A percentile compares a stretch with the other conserved stretches of the same genome.
These are phyloP conservation scores for Polyploca ridens DNA, from an alignment of 2,888 invertebrate species.

Conservation along the genomic window DNA sequence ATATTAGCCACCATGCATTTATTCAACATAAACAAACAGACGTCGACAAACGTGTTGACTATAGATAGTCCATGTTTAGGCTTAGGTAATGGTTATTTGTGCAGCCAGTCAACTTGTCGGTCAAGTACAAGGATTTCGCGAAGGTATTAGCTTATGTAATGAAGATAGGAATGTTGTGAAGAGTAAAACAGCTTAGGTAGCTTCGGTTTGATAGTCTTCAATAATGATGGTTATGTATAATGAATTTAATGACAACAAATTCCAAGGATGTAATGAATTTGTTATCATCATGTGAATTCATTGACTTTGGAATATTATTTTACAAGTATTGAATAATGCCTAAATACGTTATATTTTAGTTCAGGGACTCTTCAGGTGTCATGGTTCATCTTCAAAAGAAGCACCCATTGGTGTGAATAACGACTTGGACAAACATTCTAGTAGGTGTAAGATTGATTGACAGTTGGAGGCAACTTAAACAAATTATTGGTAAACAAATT, in stretches of 20 bases:
- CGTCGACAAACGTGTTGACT: conserved; percentile 1
- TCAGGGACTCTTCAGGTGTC: neutral
- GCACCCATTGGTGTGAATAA: neutral
- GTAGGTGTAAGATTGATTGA: neutral
- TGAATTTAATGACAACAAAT: too few relatives aligned
- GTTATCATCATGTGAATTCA: too few relatives aligned
- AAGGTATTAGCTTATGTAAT: too few relatives aligned
- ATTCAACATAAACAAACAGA: conserved; percentile 1
- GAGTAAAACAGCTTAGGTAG: too few relatives aligned
- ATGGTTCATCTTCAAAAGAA: neutral
- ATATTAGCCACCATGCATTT: neutral
- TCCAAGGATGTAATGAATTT: too few relatives aligned
- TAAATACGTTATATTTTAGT: neutral
- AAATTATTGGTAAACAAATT: neutral
- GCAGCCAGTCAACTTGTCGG: neutral
- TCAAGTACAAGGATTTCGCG: neutral
- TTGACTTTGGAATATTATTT: too few relatives aligned
- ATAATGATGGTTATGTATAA: too few relatives aligned
- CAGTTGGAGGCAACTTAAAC: neutral
- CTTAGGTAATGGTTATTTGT: neutral
- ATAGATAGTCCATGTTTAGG: neutral
- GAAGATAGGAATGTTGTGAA: too few relatives aligned
- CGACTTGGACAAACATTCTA: neutral
- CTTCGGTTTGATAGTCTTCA: too few relatives aligned
- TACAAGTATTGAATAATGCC: too few relatives aligned